Evolutionary conservation across 2,888 invertebrate genomes (phyloP), one percentile per base, ranked within the genome.

Genomic region (Meganola albula): DNA sequence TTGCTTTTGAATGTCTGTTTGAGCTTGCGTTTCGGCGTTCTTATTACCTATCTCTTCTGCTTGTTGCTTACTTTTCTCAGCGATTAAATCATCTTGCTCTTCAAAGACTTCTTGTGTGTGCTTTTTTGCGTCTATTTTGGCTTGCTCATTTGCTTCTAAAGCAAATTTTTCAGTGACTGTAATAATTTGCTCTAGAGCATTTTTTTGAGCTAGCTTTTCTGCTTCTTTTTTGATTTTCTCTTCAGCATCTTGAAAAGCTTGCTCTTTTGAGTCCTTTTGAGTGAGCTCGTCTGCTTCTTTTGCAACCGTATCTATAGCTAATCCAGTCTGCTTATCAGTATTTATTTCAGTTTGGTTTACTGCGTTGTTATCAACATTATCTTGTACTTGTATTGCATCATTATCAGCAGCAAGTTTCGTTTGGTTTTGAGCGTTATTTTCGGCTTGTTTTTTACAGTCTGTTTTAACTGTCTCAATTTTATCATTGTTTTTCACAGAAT

Each of bases 91-190:
- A n/a, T n/a, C n/a, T n/a, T n/a, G n/a, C n/a, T n/a, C 12, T 25
- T 31, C 26, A 14, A 11, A 31, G 26, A 11, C n/a, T n/a, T n/a
- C n/a, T 16, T 5, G 14, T 5, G 9, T 5, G 4, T 16, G 4
- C 6, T 16, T n/a, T 20, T 20, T n/a, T 5, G 8, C 20, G n/a
- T 20, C 20, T 5, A 5, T 20, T 5, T 20, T 20, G 8, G 20
- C 8, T 11, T 31, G 16, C 3, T 12, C 11, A 9, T 32, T 10
- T 3, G 5, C 6, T 18, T 74, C 67, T 34, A 70, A 65, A 13
- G 66, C 70, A 16, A 18, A 22, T 31, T 34, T 24, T 18, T 37
- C 21, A 21, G 8, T 18, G 8, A 3, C 20, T 20, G 7, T n/a
- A 5, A 7, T 20, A 3, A 2, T 20, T 5, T 20, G 20, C 20